A percentile compares a stretch with the other conserved stretches of the same genome.
Conservation (phyloP, 2,113 vertebrate genomes). For the Gobiocypris rarus region DNA sequence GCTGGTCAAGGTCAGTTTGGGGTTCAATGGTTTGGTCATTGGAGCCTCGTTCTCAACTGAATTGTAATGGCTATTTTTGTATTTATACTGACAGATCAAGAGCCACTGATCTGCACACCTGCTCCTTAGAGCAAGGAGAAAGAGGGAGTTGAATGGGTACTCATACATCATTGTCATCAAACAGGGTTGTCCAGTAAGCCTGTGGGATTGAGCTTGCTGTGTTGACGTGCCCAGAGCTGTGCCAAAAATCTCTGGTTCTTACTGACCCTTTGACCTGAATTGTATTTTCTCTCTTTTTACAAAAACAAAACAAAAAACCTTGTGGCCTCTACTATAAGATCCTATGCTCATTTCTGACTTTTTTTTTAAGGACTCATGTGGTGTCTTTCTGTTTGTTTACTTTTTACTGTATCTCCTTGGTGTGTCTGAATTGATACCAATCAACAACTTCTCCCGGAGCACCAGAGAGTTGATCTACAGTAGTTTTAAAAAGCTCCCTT, state of each 20-base stretch:
- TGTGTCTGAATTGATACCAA: not conserved
- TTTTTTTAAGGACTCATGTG: not conserved
- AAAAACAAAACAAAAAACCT: not conserved
- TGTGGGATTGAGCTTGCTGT: constrained; percentile 59
- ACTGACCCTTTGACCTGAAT: constrained; percentile 39
- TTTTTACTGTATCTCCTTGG: not conserved
- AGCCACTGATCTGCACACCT: constrained; percentile 73
- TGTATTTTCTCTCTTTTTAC: constrained; percentile 5
- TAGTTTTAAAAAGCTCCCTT: constrained; percentile 27
- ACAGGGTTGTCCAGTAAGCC: constrained; percentile 65
- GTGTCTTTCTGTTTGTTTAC: not conserved
- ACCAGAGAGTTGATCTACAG: constrained; percentile 1
- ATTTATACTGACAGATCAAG: constrained; percentile 74
- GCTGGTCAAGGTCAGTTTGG: constrained; percentile 69
- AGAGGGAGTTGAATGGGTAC: constrained; percentile 67
- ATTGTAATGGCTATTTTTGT: constrained; percentile 73
- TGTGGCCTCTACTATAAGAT: not conserved
- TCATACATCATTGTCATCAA: constrained; percentile 77
- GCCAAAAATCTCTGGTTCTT: constrained; percentile 45
- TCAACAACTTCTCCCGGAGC: not conserved
- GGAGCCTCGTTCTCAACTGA: constrained; percentile 63
- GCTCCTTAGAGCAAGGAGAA: constrained; percentile 62
- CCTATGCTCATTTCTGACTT: not conserved
- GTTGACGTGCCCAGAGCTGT: constrained; percentile 60
- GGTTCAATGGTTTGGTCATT: constrained; percentile 55